These are phyloP conservation scores for Oegoconia quadripuncta DNA, from an alignment of 2,888 invertebrate genomes.

Conservation along the genomic window DNA sequence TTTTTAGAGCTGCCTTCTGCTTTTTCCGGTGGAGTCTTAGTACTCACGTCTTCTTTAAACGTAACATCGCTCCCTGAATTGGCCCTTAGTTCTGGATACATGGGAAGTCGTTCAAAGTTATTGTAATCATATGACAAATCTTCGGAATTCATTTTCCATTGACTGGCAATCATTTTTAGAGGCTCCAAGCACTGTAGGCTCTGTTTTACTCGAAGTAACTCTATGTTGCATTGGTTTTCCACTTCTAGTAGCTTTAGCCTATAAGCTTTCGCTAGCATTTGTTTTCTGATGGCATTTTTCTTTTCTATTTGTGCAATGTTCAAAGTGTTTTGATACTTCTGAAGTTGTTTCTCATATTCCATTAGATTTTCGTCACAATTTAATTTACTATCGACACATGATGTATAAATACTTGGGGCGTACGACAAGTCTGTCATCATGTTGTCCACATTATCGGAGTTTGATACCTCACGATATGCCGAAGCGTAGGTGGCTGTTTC, in stretches of 20 bases:
- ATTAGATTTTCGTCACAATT: conserved; percentile 59
- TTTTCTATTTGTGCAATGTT: conserved; percentile 69
- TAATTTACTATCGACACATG: conserved; percentile 52
- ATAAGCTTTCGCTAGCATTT: conserved; percentile 70
- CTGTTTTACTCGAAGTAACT: conserved; percentile 64
- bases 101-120: conserved; percentile 55
- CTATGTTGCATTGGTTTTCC: conserved; percentile 72
- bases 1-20: conserved; percentile 26
- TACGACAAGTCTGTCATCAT: conserved; percentile 22
- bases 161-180: conserved; percentile 57
- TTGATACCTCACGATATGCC: conserved; percentile 21
- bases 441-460: conserved; percentile 21
- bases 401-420: conserved; percentile 35
- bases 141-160: conserved; percentile 53
- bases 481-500: conserved; percentile 13
- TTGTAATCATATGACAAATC: conserved; percentile 41
- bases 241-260: conserved; percentile 64
- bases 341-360: conserved; percentile 67
- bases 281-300: conserved; percentile 66
- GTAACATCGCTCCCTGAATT: conserved; percentile 39
- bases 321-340: conserved; percentile 65
- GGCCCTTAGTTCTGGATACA: conserved; percentile 50
- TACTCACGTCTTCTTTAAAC: conserved; percentile 33
- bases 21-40: conserved; percentile 20
- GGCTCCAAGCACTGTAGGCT: conserved; percentile 68